Conservation (phyloP, 2,113 vertebrate genomes). For the Austrofundulus limnaeus region DNA sequence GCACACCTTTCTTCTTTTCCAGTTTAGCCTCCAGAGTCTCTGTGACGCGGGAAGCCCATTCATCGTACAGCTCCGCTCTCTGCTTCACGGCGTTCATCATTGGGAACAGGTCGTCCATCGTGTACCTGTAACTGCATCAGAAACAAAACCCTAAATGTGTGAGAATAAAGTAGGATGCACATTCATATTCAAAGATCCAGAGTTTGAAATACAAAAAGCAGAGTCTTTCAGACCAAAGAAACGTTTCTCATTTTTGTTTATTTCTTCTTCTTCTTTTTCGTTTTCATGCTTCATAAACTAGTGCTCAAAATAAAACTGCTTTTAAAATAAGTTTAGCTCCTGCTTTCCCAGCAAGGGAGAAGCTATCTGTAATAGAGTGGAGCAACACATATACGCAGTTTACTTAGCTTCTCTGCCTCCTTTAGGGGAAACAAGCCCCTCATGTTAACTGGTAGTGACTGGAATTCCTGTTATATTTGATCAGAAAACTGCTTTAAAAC, state of each 20-base stretch:
- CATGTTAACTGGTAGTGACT: too few relatives aligned
- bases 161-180: too few relatives aligned
- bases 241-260: not conserved
- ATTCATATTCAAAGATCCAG: not conserved
- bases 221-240: not conserved
- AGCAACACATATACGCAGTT: too few relatives aligned
- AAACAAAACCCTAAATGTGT: not conserved
- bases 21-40: constrained; percentile 91
- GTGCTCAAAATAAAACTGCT: not conserved
- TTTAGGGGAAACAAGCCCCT: too few relatives aligned
- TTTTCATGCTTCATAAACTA: not conserved
- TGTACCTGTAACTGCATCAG: constrained; percentile 85
- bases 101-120: constrained; percentile 90
- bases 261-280: not conserved
- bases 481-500: too few relatives aligned
- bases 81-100: constrained; percentile 90
- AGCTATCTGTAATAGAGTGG: too few relatives aligned
- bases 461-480: too few relatives aligned
- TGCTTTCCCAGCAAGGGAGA: too few relatives aligned
- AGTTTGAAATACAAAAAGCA: too few relatives aligned
- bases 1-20: constrained; percentile 89
- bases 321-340: not conserved
- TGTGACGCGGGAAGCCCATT: constrained; percentile 86
- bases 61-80: constrained; percentile 87
- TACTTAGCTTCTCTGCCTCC: too few relatives aligned